Percentiles rank a stretch among this genome's conserved stretches.
Conservation (phyloP, 2,113 vertebrate genomes). For the Baryphthengus martii region DNA sequence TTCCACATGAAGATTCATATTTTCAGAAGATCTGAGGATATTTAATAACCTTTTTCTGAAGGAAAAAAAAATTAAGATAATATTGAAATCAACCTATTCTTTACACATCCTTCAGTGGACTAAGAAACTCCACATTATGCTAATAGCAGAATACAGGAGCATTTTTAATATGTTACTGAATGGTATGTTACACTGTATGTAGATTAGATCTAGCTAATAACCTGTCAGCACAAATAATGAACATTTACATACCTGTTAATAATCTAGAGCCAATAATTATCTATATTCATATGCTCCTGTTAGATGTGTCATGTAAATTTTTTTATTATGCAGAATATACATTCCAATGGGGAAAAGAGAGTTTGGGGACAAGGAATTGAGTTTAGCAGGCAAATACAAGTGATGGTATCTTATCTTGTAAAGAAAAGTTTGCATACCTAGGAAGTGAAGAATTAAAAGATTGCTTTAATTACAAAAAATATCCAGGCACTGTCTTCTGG, state of each 20-base stretch:
- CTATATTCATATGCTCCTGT: neutral
- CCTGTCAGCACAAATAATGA: neutral
- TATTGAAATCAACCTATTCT: neutral
- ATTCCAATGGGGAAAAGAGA: neutral
- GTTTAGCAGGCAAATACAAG: neutral
- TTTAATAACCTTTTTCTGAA: neutral
- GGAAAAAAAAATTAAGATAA: neutral
- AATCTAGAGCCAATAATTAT: neutral
- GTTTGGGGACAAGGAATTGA: neutral
- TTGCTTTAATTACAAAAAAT: neutral
- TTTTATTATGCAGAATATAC: neutral
- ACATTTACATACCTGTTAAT: neutral
- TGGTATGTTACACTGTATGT: accelerated
- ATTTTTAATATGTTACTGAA: neutral
- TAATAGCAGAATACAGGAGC: neutral
- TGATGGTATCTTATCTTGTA: neutral
- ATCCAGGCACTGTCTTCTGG: neutral
- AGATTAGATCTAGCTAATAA: neutral
- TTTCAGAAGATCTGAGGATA: neutral
- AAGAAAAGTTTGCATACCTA: neutral
- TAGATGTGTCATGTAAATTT: neutral
- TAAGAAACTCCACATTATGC: neutral
- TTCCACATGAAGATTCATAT: neutral
- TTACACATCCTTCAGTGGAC: neutral
- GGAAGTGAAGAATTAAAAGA: neutral